Evolutionary conservation across 2,888 invertebrate genomes (phyloP).

Genomic region (Orthosia gothica): DNA sequence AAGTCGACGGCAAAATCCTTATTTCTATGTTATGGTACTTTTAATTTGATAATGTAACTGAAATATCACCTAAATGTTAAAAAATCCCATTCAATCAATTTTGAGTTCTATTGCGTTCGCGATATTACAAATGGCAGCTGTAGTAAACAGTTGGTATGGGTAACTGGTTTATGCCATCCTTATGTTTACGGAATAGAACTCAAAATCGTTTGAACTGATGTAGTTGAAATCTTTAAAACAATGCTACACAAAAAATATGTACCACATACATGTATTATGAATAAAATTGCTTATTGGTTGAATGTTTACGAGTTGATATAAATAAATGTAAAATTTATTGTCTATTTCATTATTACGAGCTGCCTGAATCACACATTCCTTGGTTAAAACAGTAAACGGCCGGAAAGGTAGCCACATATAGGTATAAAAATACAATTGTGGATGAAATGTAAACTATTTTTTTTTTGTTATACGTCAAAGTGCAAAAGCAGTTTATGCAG

Average conservation of each 20-base stretch:
- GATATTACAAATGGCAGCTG: too few relatives aligned
- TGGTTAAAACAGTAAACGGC: neutral
- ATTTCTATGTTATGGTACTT: constrained; percentile 11
- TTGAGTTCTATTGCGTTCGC: too few relatives aligned
- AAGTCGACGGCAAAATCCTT: constrained; percentile 9
- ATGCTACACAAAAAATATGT: neutral
- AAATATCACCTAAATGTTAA: neutral
- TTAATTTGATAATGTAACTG: constrained; percentile 5
- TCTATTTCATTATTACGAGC: constrained; percentile 39
- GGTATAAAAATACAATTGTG: too few relatives aligned
- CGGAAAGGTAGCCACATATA: neutral
- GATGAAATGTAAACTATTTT: too few relatives aligned
- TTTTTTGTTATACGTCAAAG: too few relatives aligned
- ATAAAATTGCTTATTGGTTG: constrained; percentile 4
- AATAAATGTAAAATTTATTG: constrained; percentile 23
- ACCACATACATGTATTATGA: neutral
- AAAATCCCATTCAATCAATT: too few relatives aligned
- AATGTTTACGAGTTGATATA: neutral
- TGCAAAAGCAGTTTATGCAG: too few relatives aligned
- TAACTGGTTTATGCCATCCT: too few relatives aligned
- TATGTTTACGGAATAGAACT: too few relatives aligned
- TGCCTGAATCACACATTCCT: constrained; percentile 38
- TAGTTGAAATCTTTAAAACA: neutral
- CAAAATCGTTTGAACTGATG: too few relatives aligned
- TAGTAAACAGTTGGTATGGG: too few relatives aligned